Evolutionary conservation across 2,113 vertebrate species (phyloP).

Genomic region (Collichthys lucidus): DNA sequence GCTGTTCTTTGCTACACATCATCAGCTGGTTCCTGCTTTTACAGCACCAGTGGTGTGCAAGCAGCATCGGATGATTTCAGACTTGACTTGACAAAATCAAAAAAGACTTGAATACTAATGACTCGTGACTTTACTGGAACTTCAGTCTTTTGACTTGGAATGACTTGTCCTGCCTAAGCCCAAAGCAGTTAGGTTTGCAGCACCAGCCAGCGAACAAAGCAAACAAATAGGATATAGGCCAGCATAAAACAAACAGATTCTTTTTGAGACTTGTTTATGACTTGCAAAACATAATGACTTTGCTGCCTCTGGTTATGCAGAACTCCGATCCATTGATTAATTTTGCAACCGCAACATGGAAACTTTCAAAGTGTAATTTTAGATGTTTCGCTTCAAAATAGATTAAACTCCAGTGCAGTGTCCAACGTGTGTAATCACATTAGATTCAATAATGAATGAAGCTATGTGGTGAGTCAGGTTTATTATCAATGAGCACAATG

Average conservation of each 20-base stretch:
- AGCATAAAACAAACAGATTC: neutral
- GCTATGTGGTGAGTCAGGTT: neutral
- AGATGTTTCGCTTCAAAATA: neutral
- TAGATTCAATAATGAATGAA: neutral
- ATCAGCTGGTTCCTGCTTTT: neutral
- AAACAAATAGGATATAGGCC: too few species aligned
- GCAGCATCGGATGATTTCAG: neutral
- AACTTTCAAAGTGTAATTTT: neutral
- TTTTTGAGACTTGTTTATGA: neutral
- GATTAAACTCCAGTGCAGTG: neutral
- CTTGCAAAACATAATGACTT: neutral
- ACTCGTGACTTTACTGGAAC: too few species aligned
- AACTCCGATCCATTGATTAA: neutral
- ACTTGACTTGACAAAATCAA: neutral
- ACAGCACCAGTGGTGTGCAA: neutral
- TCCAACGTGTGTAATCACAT: neutral
- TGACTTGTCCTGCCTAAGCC: too few species aligned
- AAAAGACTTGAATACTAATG: neutral
- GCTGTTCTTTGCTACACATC: neutral
- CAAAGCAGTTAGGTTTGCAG: too few species aligned
- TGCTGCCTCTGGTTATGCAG: neutral
- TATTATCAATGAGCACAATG: neutral
- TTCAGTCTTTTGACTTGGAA: too few species aligned
- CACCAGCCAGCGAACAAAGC: too few species aligned
- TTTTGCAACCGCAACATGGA: neutral